Conservation (phyloP, 2,888 invertebrate genomes). For the Acleris laterana region DNA sequence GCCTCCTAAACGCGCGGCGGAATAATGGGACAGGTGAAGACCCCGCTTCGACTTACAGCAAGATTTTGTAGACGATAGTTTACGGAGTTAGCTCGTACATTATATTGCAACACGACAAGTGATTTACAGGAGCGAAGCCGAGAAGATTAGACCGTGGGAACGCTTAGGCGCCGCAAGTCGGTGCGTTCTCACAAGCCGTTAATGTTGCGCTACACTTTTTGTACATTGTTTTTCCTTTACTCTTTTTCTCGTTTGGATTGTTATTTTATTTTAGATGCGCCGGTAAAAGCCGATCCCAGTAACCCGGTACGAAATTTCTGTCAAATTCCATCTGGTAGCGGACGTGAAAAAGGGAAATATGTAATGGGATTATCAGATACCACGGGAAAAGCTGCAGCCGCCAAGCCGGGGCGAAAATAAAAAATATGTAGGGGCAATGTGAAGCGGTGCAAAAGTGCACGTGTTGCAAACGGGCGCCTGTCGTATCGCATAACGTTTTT, state of each 20-base stretch:
- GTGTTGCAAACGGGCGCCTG: no score
- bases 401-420: no score
- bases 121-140: constrained; percentile 28
- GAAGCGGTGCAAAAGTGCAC: neutral
- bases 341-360: no score
- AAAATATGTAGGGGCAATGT: no score
- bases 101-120: constrained; percentile 32
- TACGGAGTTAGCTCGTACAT: constrained; percentile 34
- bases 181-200: constrained; percentile 3
- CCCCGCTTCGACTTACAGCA: constrained; percentile 43
- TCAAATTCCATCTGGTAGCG: no score
- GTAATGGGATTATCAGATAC: no score
- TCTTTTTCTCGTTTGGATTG: neutral
- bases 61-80: constrained; percentile 48
- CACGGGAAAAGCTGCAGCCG: no score
- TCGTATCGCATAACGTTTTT: no score
- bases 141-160: constrained; percentile 20
- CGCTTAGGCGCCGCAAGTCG: constrained; percentile 3
- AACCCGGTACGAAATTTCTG: no score
- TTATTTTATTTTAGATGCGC: neutral
- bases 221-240: neutral
- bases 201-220: constrained; percentile 3
- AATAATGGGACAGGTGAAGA: constrained; percentile 58
- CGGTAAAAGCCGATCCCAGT: no score
- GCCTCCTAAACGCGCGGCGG: constrained; percentile 54